Conservation (phyloP, 2,113 vertebrate genomes). For the Mesocricetus auratus region DNA sequence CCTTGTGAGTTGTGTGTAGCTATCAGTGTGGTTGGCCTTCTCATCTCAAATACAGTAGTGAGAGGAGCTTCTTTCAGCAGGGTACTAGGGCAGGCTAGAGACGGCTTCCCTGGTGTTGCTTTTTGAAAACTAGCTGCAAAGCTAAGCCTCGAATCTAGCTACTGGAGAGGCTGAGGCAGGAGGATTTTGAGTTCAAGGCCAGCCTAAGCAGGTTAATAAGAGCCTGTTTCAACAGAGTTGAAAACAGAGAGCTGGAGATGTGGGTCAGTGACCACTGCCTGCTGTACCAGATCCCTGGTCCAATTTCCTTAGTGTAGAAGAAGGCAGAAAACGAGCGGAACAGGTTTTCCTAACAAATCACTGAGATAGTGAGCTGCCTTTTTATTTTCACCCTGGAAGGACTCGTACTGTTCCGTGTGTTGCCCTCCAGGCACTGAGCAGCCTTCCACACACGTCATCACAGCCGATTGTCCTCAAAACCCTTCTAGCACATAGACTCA, state of each 20-base stretch:
- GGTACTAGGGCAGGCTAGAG: no score
- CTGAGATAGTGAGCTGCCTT: conserved; percentile 23
- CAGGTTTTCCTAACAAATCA: not conserved
- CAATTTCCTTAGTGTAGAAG: no score
- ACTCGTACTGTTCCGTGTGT: rapidly evolving
- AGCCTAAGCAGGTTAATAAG: not conserved
- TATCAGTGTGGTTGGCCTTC: not conserved
- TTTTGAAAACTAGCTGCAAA: conserved; percentile 12
- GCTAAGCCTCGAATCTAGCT: not conserved
- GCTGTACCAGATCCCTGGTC: not conserved
- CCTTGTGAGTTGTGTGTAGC: not conserved
- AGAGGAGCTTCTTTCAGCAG: no score
- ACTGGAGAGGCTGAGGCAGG: not conserved
- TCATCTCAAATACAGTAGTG: not conserved
- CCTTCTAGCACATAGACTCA: not conserved
- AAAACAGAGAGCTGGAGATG: not conserved
- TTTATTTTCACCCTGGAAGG: conserved; percentile 47
- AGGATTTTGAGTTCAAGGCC: not conserved
- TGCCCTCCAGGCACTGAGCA: not conserved
- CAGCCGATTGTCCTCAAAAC: not conserved
- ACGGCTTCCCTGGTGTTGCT: not conserved
- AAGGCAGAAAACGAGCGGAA: not conserved
- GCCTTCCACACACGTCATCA: not conserved
- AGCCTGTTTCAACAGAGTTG: not conserved
- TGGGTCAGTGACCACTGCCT: not conserved